Base-by-base conservation (phyloP, 2,113 vertebrate species). In the Colaptes auratus region DNA sequence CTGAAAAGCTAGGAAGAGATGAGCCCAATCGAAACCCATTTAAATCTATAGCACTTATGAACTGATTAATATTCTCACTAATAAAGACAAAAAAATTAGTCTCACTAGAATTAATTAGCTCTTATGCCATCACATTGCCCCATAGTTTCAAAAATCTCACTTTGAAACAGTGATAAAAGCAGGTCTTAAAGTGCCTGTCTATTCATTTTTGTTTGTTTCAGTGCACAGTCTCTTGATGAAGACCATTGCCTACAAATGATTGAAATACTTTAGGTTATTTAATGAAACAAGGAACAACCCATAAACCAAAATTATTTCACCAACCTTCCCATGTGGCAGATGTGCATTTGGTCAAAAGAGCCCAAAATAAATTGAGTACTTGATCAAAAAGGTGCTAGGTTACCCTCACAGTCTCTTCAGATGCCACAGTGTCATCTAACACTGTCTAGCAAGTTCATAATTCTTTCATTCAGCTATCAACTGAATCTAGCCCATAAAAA, bases 71-170 rank as follows among this genome's bases (percentile, higher is more conserved):
- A 63, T 5, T 46, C 30, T 60, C 50, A 56, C 20, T 33, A 78
- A 87, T 30, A 66, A 52, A 72, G 36, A 18, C 42, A 77, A 39
- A 65, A 85, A 85, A 71, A n/a, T 30, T 55, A 78, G 11, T 52
- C 60, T 85, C 64, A 31, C 39, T 80, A 31, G 56, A 80, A 53
- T 76, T 56, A 88, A 48, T 86, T 87, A 69, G 48, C 35, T 76
- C 58, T 27, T 52, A 20, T 15, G 5, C 19, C 50, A 67, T 33
- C 35, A 23, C 23, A n/a, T 30, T 53, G 28, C 31, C 31, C 39
- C 28, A 15, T 4, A 59, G 53, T 25, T 75, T 31, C 35, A 63
- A 78, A 72, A 16, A 35, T 18, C 61, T 48, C 36, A 42, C 73
- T 91, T 58, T 4, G 18, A 23, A 64, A 20, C 17, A 30, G 14